Base-by-base conservation (phyloP, 1,140 invertebrate genomes). In the Drosophila mojavensis region DNA sequence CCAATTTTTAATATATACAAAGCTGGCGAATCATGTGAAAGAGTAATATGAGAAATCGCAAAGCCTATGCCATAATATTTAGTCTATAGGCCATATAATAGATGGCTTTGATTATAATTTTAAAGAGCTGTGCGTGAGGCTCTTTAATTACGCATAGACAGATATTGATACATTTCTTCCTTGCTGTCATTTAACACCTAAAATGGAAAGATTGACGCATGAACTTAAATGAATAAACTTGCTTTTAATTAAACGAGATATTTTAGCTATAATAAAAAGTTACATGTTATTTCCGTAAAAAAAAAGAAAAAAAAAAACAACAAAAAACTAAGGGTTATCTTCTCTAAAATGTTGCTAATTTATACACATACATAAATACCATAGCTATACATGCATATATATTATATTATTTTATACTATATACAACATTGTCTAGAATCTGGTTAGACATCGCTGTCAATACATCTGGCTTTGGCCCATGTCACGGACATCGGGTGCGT, bases 1-100 rank as follows among this genome's bases (percentile, higher is more conserved):
- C 83, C 15, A 89, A 89, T 89, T 88, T 88, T 75, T 70, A 83
- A 88, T 88, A 88, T 54, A 70, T 59, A 75, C 54, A 79, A 63
- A 47, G 61, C n/a, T 71, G 75, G 69, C 56, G 59, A 61, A 54
- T 54, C 30, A 7, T 64, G 45, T 24, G 53, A 56, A 45, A 54
- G 17, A 45, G 54, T 30, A 43, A 68, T 50, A 82, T 88, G 77
- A 86, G 82, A 82, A 88, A 88, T 82, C 79, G 73, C 62, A 6
- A 58, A 62, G 60, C 60, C 67, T 75, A 75, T 55, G n/a, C 43
- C 53, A 11, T 59, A 26, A 6, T 45, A 45, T 6, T 45, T 15
- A 5, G 15, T 15, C 43, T 45, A 5, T 45, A 5, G 43, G n/a
- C n/a, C 11, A 13, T 33, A 33, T 33, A 33, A 33, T 7, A 9